Evolutionary conservation across 35 echinoderm and acorn worm genomes (phyloP).

Genomic region (Ophiothrix spiculata): DNA sequence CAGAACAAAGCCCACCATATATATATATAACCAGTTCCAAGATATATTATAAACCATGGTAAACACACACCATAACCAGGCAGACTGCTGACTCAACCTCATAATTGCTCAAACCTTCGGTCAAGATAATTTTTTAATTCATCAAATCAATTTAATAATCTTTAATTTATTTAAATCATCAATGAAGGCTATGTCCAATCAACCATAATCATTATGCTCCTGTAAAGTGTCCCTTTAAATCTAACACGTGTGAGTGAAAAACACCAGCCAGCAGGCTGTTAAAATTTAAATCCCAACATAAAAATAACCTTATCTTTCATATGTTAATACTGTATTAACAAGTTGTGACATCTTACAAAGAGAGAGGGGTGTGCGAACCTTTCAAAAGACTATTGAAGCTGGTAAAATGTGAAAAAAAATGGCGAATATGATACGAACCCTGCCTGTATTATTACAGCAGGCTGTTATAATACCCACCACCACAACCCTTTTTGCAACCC

Average conservation of each 20-base stretch:
- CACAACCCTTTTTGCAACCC: background rate
- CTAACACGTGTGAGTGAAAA: too few relatives aligned
- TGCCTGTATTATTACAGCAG: background rate
- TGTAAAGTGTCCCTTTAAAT: background rate
- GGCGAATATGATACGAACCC: background rate
- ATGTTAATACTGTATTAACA: conserved; percentile 3
- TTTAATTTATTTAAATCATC: conserved; percentile 11
- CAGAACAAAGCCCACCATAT: too few relatives aligned
- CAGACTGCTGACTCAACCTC: too few relatives aligned
- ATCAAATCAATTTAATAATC: background rate
- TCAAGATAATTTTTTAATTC: background rate
- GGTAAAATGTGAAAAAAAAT: too few relatives aligned
- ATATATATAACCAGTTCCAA: too few relatives aligned
- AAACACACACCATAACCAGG: too few relatives aligned
- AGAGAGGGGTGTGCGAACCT: too few relatives aligned
- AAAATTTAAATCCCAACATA: too few relatives aligned
- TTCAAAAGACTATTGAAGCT: too few relatives aligned
- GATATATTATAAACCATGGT: too few relatives aligned
- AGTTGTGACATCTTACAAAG: background rate
- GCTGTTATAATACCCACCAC: background rate
- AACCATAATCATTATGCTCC: background rate
- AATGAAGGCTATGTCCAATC: background rate
- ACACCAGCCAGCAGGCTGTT: too few relatives aligned
- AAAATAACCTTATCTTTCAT: background rate
- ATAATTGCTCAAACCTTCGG: background rate